Evolutionary conservation across 2,797 vertebrate genomes (phyloP).

Genomic region (Acanthurus leucopareius): DNA sequence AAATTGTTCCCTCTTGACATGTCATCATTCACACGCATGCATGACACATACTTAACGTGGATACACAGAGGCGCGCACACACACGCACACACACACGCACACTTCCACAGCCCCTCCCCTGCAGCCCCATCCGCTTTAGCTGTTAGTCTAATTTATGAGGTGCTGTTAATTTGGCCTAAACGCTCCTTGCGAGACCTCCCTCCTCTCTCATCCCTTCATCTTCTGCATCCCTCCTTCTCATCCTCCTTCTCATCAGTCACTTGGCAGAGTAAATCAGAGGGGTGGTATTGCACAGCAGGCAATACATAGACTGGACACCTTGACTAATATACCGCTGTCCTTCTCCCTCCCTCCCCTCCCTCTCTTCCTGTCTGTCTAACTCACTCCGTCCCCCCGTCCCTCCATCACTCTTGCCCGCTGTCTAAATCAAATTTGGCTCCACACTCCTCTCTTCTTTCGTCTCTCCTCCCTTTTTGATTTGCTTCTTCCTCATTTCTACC

Average conservation of each 20-base stretch:
- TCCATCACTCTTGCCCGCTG: constrained; percentile 48
- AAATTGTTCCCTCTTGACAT: constrained; percentile 76
- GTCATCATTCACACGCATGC: constrained; percentile 74
- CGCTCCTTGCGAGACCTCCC: constrained; percentile 81
- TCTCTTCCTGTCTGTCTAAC: constrained; percentile 61
- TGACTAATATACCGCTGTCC: constrained; percentile 83
- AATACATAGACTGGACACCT: constrained; percentile 84
- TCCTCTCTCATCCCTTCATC: constrained; percentile 78
- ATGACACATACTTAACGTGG: constrained; percentile 35
- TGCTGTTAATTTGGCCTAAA: constrained; percentile 86
- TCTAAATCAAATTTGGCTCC: constrained; percentile 74
- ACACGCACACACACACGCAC: neutral
- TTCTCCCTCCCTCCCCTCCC: constrained; percentile 58
- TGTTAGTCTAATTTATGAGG: constrained; percentile 86
- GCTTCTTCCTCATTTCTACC: constrained; percentile 44
- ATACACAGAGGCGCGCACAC: neutral
- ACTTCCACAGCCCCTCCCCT: constrained; percentile 54
- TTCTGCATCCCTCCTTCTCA: constrained; percentile 66
- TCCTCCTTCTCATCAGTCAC: constrained; percentile 81
- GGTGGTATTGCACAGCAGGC: constrained; percentile 86
- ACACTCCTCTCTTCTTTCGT: constrained; percentile 11
- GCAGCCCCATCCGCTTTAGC: constrained; percentile 63
- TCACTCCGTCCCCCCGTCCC: constrained; percentile 44
- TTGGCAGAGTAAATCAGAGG: constrained; percentile 83
- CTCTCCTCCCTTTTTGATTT: constrained; percentile 46